Conservation (phyloP, 2,113 vertebrate species). For the Centropristis striata region DNA sequence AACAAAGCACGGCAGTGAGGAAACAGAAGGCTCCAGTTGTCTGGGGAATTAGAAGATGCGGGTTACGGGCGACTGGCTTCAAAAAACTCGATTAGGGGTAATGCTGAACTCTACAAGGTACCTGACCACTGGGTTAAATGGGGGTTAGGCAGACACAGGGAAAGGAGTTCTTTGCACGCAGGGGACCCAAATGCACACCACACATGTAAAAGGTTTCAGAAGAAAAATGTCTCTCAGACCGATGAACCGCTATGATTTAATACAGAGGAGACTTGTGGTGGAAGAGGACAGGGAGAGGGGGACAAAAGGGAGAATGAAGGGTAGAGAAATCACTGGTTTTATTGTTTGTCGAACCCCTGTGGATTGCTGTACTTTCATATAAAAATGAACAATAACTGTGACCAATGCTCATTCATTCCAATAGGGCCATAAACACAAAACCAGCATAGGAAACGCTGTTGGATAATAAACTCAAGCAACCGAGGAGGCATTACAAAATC, state of each 20-base stretch:
- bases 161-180: constrained; percentile 77
- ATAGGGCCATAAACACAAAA: neutral
- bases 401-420: neutral
- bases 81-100: constrained; percentile 51
- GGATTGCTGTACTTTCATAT: constrained; percentile 9
- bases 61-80: constrained; percentile 51
- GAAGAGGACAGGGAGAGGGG: neutral
- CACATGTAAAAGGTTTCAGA: constrained; percentile 48
- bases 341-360: constrained; percentile 35
- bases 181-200: constrained; percentile 47
- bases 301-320: constrained; percentile 14
- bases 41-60: constrained; percentile 60
- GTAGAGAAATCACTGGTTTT: constrained; percentile 23
- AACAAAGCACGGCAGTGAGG: constrained; percentile 59
- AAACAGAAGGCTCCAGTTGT: constrained; percentile 70
- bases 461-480: neutral
- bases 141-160: constrained; percentile 49
- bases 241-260: constrained; percentile 50
- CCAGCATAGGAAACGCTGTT: neutral
- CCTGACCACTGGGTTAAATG: constrained; percentile 58
- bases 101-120: constrained; percentile 67
- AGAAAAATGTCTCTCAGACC: constrained; percentile 48
- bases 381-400: constrained; percentile 25
- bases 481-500: neutral
- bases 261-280: constrained; percentile 57